Evolutionary conservation across 2,113 vertebrate genomes (phyloP).

Genomic region (Capreolus pygargus): DNA sequence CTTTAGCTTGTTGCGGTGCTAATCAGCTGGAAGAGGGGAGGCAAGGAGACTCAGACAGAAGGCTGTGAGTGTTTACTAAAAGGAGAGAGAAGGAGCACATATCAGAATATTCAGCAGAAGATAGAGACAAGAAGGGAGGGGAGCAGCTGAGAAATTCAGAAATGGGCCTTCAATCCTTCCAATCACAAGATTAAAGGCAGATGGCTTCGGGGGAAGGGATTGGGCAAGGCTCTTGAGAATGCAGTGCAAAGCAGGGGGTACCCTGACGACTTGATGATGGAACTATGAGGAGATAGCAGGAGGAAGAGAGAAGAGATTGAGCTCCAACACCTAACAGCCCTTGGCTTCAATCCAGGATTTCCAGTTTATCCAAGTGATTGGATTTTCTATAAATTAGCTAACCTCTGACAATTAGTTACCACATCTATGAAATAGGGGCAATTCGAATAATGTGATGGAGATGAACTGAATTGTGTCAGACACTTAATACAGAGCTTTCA

Average conservation of each 20-base stretch:
- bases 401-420: not conserved
- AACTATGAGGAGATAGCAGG: not conserved
- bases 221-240: not conserved
- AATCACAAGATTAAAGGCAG: not conserved
- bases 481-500: not conserved
- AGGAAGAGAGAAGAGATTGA: not conserved
- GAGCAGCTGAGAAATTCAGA: no score
- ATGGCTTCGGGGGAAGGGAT: no score
- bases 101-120: not conserved
- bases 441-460: fast-evolving
- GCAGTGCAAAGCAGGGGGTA: not conserved
- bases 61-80: not conserved
- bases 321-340: not conserved
- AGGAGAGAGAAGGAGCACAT: fast-evolving
- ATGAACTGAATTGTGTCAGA: not conserved
- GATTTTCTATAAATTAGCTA: not conserved
- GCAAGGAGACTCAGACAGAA: not conserved
- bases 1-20: fast-evolving
- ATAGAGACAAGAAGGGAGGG: not conserved
- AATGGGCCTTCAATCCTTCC: not conserved
- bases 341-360: not conserved
- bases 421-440: not conserved
- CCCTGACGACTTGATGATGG: not conserved
- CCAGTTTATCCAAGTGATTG: not conserved
- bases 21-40: fast-evolving